Conservation (phyloP, 2,888 invertebrate species). For the Lordiphosa andalusiaca region DNA sequence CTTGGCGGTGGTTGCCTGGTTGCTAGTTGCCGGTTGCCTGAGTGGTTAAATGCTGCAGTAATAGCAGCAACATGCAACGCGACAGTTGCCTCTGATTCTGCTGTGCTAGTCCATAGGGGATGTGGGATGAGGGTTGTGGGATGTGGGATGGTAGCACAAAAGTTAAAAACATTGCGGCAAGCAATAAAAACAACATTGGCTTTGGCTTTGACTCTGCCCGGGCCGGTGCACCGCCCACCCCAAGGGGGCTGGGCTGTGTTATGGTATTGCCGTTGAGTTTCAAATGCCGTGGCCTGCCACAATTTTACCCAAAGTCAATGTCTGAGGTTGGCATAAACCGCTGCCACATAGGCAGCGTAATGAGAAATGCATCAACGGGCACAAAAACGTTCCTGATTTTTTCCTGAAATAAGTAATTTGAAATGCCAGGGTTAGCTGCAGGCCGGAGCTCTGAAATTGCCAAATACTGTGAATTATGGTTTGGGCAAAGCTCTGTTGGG, state of each 20-base stretch:
- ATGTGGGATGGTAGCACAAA: slow-evolving; percentile 44
- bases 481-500: no score
- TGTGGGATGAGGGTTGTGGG: slow-evolving; percentile 8
- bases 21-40: slow-evolving; percentile 43
- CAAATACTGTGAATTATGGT: no score
- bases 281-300: slow-evolving; percentile 47
- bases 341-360: slow-evolving; percentile 39
- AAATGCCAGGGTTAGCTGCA: slow-evolving; percentile 5
- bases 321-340: slow-evolving; percentile 48
- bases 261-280: slow-evolving; percentile 47
- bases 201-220: slow-evolving; percentile 29
- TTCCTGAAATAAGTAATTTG: slow-evolving; percentile 23
- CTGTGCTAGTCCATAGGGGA: slow-evolving; percentile 17
- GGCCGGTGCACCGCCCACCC: slow-evolving; percentile 6
- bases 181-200: slow-evolving; percentile 72
- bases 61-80: slow-evolving; percentile 73
- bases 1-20: slow-evolving; percentile 25
- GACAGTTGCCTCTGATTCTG: slow-evolving; percentile 51
- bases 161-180: slow-evolving; percentile 72
- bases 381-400: slow-evolving; percentile 6
- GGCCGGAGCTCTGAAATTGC: no score
- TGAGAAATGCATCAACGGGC: slow-evolving; percentile 54
- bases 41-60: slow-evolving; percentile 74
- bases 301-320: slow-evolving; percentile 68
- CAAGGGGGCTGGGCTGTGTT: slow-evolving; percentile 15